Evolutionary conservation across 2,797 vertebrate genomes (phyloP).

Genomic region (Pelobates cultripes): DNA sequence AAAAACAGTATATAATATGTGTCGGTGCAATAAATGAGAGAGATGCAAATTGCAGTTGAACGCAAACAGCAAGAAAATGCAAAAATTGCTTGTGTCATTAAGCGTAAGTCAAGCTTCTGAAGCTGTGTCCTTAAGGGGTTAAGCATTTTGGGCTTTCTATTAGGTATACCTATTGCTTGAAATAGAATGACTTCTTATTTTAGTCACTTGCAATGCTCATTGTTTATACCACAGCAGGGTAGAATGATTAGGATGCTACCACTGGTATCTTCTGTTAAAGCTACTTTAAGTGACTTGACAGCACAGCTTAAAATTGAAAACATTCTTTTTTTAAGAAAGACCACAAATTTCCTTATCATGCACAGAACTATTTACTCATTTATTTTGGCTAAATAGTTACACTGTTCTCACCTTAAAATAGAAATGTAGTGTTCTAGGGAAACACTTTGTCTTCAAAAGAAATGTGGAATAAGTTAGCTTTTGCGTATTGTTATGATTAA

Average conservation of each 20-base stretch:
- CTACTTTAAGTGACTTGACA: conserved; percentile 38
- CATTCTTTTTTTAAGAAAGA: conserved; percentile 11
- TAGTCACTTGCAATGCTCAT: conserved; percentile 44
- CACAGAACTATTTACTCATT: conserved; percentile 29
- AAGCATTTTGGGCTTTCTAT: conserved; percentile 51
- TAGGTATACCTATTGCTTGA: conserved; percentile 45
- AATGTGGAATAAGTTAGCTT: too few species aligned
- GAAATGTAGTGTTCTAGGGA: background rate
- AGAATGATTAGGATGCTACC: conserved; percentile 37
- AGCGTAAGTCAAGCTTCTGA: too few species aligned
- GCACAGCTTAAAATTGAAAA: conserved; percentile 24
- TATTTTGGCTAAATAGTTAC: conserved; percentile 29
- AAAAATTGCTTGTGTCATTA: too few species aligned
- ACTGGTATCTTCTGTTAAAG: conserved; percentile 42
- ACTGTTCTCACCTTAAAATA: conserved; percentile 7
- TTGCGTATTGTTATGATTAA: too few species aligned
- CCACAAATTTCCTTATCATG: conserved; percentile 17
- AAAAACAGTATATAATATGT: too few species aligned
- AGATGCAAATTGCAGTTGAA: too few species aligned
- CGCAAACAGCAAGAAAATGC: too few species aligned
- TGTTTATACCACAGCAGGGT: conserved; percentile 50
- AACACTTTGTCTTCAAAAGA: too few species aligned
- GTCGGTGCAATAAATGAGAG: too few species aligned
- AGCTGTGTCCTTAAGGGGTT: too few species aligned
- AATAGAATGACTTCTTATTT: conserved; percentile 49